Evolutionary conservation across 1,140 invertebrate genomes (phyloP).

Genomic region (Berghia stephanieae): DNA sequence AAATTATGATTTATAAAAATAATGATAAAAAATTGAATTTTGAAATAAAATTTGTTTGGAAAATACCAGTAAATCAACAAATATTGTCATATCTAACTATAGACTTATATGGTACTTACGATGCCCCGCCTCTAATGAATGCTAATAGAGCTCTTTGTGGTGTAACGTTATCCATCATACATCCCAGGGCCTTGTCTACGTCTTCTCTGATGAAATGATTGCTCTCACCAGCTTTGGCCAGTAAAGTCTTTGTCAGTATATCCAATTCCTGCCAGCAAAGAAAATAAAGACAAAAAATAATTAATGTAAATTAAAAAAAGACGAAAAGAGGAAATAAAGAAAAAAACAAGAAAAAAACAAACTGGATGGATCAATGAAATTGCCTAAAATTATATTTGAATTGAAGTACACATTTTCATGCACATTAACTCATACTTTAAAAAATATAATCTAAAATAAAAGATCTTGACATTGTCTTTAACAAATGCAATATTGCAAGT

Average conservation of each 20-base stretch:
- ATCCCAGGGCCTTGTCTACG: constrained; percentile 81
- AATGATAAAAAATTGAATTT: too few species aligned
- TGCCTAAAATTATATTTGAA: too few species aligned
- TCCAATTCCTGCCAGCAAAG: constrained; percentile 78
- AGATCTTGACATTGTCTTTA: too few species aligned
- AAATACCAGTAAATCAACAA: too few species aligned
- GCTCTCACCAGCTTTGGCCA: constrained; percentile 89
- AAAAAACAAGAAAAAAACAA: constrained; percentile 8
- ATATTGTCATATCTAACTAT: too few species aligned
- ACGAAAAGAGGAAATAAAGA: not conserved
- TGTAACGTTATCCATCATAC: constrained; percentile 77
- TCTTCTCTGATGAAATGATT: constrained; percentile 91
- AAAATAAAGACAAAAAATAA: not conserved
- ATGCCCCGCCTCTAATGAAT: constrained; percentile 73
- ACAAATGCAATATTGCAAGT: too few species aligned
- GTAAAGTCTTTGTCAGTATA: constrained; percentile 79
- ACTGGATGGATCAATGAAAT: not conserved
- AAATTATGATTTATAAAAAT: too few species aligned
- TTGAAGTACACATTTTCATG: too few species aligned
- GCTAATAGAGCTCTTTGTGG: constrained; percentile 66
- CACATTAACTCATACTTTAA: not conserved
- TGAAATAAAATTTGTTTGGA: too few species aligned
- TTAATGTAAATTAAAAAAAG: not conserved
- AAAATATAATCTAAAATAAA: not conserved
- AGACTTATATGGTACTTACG: constrained; percentile 68